Percentiles rank a stretch among this genome's conserved stretches.
These are phyloP conservation scores for Hypothenemus hampei DNA, from an alignment of 1,140 invertebrate species.

Conservation along the genomic window DNA sequence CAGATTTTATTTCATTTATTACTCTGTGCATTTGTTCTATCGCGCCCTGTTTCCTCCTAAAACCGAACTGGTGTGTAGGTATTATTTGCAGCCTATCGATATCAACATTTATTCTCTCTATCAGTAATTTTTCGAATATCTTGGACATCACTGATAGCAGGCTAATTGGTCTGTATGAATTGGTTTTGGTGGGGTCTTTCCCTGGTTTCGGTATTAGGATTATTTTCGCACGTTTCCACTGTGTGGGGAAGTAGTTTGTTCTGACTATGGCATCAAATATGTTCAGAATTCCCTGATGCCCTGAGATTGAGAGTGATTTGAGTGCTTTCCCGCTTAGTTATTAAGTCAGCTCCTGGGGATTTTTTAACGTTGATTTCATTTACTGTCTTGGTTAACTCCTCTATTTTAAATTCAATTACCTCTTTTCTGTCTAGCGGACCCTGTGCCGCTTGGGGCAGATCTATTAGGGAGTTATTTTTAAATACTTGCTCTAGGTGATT, in stretches of 20 bases:
- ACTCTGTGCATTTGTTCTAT: neutral
- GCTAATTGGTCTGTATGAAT: neutral
- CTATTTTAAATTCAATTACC: too few species aligned
- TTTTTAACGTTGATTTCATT: too few species aligned
- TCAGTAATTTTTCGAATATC: neutral
- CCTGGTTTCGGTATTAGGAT: neutral
- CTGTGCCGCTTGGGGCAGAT: too few species aligned
- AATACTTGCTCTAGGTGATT: too few species aligned
- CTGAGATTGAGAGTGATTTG: too few species aligned
- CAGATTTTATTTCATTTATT: neutral
- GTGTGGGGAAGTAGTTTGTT: neutral
- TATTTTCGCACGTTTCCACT: neutral
- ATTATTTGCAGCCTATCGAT: neutral
- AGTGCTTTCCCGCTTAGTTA: too few species aligned
- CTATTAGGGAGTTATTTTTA: too few species aligned
- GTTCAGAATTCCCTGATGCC: neutral
- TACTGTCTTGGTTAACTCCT: too few species aligned
- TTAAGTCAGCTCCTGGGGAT: too few species aligned
- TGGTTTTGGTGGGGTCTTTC: neutral
- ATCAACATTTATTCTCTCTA: neutral
- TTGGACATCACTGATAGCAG: neutral
- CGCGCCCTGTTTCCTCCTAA: neutral
- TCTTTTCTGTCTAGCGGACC: neutral
- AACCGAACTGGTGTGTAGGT: neutral
- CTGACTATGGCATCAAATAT: too few species aligned